Conservation (phyloP, 2,888 invertebrate species). For the Phrixothrix hirtus region DNA sequence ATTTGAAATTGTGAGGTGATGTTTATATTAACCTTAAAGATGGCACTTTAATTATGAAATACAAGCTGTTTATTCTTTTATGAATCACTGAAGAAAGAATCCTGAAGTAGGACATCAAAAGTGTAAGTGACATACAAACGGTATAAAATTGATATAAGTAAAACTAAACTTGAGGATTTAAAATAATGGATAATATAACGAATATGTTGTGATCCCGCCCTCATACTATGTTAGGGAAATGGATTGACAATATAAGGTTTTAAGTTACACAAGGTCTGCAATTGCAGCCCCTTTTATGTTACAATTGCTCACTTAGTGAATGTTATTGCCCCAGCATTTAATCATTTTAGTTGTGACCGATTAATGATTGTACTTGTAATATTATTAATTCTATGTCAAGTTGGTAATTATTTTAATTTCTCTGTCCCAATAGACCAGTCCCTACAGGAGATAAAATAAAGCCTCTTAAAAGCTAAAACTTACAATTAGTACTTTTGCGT, state of each 20-base stretch:
- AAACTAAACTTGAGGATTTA: too few relatives aligned
- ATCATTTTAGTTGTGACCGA: constrained; percentile 27
- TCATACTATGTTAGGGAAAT: constrained; percentile 25
- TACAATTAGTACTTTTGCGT: too few relatives aligned
- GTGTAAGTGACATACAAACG: background rate
- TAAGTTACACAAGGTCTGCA: constrained; percentile 34
- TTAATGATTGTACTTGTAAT: constrained; percentile 16
- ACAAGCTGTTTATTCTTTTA: background rate
- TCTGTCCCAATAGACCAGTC: too few relatives aligned
- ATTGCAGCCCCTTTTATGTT: constrained; percentile 33
- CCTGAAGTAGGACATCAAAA: background rate
- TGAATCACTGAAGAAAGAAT: background rate
- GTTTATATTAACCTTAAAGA: too few relatives aligned
- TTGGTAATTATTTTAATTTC: too few relatives aligned
- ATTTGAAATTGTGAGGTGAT: too few relatives aligned
- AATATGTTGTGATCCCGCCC: constrained; percentile 8
- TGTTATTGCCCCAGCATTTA: constrained; percentile 32
- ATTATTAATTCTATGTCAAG: constrained; percentile 9
- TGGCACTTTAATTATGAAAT: too few relatives aligned
- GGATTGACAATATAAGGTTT: constrained; percentile 32
- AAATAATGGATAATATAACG: too few relatives aligned
- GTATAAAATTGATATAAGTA: too few relatives aligned
- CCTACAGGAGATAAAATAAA: too few relatives aligned
- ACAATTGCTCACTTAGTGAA: constrained; percentile 38
- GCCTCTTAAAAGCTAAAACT: too few relatives aligned